Evolutionary conservation across 2,797 vertebrate species (phyloP).

Genomic region (Luscinia megarhynchos): DNA sequence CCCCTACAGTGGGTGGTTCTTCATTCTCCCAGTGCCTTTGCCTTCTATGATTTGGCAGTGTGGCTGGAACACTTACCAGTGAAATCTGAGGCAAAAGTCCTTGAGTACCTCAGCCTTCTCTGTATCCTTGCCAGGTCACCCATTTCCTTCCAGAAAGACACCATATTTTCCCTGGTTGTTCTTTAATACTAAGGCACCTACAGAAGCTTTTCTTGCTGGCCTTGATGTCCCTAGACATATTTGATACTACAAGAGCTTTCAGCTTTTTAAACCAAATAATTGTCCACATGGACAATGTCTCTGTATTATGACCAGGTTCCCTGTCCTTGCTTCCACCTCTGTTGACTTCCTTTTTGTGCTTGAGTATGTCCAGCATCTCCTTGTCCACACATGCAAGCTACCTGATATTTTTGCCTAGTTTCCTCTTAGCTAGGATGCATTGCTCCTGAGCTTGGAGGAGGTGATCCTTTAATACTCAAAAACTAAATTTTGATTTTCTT

Average conservation of each 20-base stretch:
- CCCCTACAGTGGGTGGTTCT: not conserved
- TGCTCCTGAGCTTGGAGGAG: not conserved
- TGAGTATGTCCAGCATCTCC: not conserved
- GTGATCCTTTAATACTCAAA: not conserved
- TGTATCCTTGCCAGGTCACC: not conserved
- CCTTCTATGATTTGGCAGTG: not conserved
- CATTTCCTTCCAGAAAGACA: not conserved
- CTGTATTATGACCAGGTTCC: not conserved
- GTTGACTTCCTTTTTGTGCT: not conserved
- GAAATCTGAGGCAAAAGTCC: not conserved
- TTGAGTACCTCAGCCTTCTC: not conserved
- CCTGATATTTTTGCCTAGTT: not conserved
- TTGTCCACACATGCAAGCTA: not conserved
- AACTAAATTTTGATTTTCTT: not conserved
- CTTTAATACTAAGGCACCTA: not conserved
- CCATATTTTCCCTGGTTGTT: not conserved
- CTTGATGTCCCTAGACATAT: not conserved
- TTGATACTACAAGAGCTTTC: not conserved
- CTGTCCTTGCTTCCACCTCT: not conserved
- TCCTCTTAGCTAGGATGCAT: not conserved
- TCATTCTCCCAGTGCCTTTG: not conserved
- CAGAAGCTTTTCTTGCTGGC: not conserved
- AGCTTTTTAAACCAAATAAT: not conserved
- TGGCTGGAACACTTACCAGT: not conserved
- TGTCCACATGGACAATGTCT: not conserved